Conservation (phyloP, 2,888 invertebrate genomes). For the Tenthredo mesomela region DNA sequence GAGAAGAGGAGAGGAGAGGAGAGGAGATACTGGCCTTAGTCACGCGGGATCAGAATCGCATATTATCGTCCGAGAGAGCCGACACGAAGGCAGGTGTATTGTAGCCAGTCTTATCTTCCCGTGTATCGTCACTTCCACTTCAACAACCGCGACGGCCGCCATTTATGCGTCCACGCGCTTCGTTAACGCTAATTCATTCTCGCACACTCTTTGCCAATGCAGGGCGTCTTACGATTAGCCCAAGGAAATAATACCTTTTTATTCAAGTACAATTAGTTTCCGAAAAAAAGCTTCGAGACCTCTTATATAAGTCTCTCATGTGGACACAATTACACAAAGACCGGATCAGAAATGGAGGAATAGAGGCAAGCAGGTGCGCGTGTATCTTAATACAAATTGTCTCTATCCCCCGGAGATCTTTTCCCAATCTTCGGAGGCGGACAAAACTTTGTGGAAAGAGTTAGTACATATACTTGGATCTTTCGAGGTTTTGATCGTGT, state of each 20-base stretch:
- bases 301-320: background rate
- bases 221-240: background rate
- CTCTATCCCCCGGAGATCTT: conserved; percentile 26
- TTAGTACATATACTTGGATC: background rate
- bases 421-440: background rate
- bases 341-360: background rate
- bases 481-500: background rate
- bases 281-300: background rate
- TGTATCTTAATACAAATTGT: conserved; percentile 45
- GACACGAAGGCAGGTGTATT: conserved; percentile 66
- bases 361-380: conserved; percentile 25
- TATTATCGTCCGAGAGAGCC: conserved; percentile 70
- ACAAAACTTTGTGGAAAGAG: background rate
- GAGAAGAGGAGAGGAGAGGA: conserved; percentile 53
- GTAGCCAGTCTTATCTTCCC: conserved; percentile 57
- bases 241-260: background rate
- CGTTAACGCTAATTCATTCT: conserved; percentile 44
- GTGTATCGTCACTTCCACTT: conserved; percentile 49
- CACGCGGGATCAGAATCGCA: conserved; percentile 73
- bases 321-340: conserved; percentile 12
- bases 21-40: conserved; percentile 63
- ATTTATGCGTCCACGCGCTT: conserved; percentile 49
- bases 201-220: conserved; percentile 7
- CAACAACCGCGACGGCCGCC: conserved; percentile 46
- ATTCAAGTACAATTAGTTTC: conserved; percentile 1